These are phyloP conservation scores for Megaceryle maxima DNA, from an alignment of 2,113 vertebrate species.

Conservation along the genomic window DNA sequence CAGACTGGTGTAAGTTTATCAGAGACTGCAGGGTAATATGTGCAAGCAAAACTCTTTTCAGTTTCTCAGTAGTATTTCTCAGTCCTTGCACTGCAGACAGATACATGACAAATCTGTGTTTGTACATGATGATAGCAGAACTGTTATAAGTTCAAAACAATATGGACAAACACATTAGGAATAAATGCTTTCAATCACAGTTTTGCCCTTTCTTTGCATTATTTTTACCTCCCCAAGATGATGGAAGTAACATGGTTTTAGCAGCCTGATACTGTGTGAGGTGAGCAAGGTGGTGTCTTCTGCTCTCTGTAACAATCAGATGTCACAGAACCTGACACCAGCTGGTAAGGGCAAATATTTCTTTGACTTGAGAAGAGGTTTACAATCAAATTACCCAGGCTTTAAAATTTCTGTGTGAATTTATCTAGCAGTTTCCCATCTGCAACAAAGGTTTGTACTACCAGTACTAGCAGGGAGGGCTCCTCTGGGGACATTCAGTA, in stretches of 20 bases:
- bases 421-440: background rate
- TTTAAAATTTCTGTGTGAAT: background rate
- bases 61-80: constrained; percentile 1
- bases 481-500: background rate
- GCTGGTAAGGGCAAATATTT: background rate
- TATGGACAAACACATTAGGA: background rate
- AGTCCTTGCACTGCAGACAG: background rate
- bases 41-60: background rate
- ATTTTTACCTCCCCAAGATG: background rate
- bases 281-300: background rate
- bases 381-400: background rate
- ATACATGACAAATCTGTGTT: background rate
- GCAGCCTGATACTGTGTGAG: background rate
- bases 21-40: background rate
- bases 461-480: too few species aligned
- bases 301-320: background rate
- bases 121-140: background rate
- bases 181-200: background rate
- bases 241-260: fast-evolving
- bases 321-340: background rate
- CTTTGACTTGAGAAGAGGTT: background rate
- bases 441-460: background rate
- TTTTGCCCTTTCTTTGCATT: background rate
- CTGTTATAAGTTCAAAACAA: background rate
- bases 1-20: background rate